Base-by-base conservation (phyloP, 1,140 invertebrate species). In the Dendroctonus valens region DNA sequence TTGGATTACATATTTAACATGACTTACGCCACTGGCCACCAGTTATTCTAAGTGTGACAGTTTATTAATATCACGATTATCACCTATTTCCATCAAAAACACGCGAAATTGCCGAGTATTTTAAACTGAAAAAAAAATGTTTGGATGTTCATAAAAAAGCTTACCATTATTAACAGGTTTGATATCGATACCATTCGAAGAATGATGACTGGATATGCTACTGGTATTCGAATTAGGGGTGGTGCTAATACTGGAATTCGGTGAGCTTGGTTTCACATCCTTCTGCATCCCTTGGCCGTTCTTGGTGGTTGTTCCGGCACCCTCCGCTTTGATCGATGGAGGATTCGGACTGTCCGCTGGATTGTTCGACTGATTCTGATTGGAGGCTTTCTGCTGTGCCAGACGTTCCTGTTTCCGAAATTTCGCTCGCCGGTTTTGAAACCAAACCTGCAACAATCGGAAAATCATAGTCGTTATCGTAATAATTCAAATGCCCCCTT, bases 341-440 rank as follows among this genome's bases (percentile, higher is more conserved):
- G 73, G 69, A 44, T 68, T 72, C 8, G 72, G 73, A 67, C 69
- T 71, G 8, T 70, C 67, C 3, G 9, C 69, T 8, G 68, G 65
- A 46, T 67, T 71, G 48, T 53, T 70, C 5, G 60, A 50, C 40
- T 71, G 71, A 64, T 74, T 78, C 39, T 71, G 70, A 63, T 76
- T 79, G 2, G 80, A 73, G 1, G 84, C 83, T 72, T 91, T 92
- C 75, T 92, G 91, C 73, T 92, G 90, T 2, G 90, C 89, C 51
- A 92, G 76, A 14, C 90, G 81, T 79, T 97, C 94, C 76, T 97
- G 94, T 80, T 97, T 97, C 15, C 95, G 84, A 75, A 95, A 94
- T 79, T 96, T 97, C 0, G 93, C 93, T 44, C 94, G 82, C 50
- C 94, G 81, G 76, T 96, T 97, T 82, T 96, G 94, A 77, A 97